These are phyloP conservation scores for Pollimyrus isidori DNA, from an alignment of 2,113 vertebrate genomes.

Conservation along the genomic window DNA sequence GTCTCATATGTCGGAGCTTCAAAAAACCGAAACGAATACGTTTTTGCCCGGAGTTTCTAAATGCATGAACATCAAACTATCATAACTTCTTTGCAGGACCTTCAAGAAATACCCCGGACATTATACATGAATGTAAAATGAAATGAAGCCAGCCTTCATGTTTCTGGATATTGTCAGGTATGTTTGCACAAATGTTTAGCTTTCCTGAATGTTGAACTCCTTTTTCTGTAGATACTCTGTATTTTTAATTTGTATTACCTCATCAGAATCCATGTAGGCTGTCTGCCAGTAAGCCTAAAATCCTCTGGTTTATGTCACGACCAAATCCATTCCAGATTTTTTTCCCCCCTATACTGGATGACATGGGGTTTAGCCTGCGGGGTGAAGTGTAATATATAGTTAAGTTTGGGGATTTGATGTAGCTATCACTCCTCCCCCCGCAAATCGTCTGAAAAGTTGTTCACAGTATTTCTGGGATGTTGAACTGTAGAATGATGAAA, in stretches of 20 bases:
- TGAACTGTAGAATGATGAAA: not conserved
- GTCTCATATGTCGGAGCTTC: not conserved
- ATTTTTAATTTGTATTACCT: constrained; percentile 21
- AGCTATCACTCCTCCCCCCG: not conserved
- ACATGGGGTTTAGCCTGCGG: not conserved
- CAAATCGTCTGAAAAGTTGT: not conserved
- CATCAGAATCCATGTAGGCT: constrained; percentile 36
- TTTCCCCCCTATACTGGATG: not conserved
- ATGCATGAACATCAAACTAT: not conserved
- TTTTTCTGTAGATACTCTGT: not conserved
- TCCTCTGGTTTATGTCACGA: not conserved
- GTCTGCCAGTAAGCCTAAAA: not conserved
- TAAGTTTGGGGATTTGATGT: not conserved
- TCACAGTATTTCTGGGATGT: not conserved
- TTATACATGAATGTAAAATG: not conserved
- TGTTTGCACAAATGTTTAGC: not conserved
- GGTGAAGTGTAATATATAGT: not conserved
- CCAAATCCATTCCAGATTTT: not conserved
- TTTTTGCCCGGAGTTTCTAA: not conserved
- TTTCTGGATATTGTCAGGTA: not conserved
- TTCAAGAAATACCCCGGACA: not conserved
- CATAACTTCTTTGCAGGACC: not conserved
- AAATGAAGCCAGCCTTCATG: not conserved
- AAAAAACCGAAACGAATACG: not conserved
- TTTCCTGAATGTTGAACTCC: not conserved